phyloP scores from a whole-genome alignment of 2,113 vertebrate genomes.

The Microcebus murinus region DNA sequence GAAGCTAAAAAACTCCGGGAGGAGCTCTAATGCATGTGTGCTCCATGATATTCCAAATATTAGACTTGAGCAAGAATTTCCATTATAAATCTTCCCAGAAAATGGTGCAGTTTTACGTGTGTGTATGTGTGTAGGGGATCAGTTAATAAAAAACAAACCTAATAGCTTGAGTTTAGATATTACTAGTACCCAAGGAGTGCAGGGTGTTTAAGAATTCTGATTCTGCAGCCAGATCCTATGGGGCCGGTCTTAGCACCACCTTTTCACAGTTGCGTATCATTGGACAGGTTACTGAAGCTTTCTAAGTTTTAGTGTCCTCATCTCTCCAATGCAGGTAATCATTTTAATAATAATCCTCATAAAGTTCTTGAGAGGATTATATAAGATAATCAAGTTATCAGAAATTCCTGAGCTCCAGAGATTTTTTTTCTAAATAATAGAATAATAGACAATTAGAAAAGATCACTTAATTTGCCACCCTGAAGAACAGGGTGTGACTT shows the following conservation, averaged over 20 bases:
- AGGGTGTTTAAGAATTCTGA: background rate
- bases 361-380: background rate
- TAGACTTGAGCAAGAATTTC: background rate
- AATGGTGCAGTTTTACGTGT: background rate
- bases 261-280: background rate
- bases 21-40: background rate
- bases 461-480: background rate
- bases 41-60: background rate
- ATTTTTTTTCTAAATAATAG: background rate
- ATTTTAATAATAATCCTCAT: background rate
- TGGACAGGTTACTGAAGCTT: background rate
- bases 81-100: background rate
- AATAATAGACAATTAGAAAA: background rate
- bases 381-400: background rate
- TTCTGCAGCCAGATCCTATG: background rate
- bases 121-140: background rate
- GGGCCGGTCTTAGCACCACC: accelerated
- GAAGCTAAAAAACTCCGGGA: constrained; percentile 50
- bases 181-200: background rate
- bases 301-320: background rate
- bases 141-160: background rate
- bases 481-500: background rate
- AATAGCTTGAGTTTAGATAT: background rate
- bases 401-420: background rate
- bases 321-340: background rate